A percentile compares a stretch with the other conserved stretches of the same genome.
phyloP scores from a whole-genome alignment of 2,113 vertebrate species.

The Cebus imitator region DNA sequence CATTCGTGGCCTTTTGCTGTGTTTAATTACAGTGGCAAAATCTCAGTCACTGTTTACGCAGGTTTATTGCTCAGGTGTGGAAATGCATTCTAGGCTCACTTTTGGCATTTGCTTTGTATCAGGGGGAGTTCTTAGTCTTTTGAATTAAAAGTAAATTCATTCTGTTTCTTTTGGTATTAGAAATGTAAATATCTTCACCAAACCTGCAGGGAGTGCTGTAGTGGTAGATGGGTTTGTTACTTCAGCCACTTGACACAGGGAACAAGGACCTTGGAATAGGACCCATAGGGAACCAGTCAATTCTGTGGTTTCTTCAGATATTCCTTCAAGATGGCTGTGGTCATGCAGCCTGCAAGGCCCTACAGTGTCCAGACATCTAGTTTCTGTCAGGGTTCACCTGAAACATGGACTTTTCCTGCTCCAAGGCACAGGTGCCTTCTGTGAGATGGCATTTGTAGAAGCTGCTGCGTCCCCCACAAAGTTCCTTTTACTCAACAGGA shows the following conservation, averaged over 20 bases:
- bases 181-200: constrained; percentile 14
- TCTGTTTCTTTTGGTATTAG: neutral
- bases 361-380: neutral
- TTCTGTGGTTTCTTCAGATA: neutral
- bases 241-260: neutral
- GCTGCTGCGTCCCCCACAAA: rapidly evolving
- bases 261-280: neutral
- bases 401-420: neutral
- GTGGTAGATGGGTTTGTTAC: neutral
- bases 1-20: constrained; percentile 37
- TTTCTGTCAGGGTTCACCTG: neutral
- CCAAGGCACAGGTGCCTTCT: neutral
- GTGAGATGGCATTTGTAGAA: neutral
- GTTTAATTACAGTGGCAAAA: constrained; percentile 48
- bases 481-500: neutral
- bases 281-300: neutral
- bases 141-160: constrained; percentile 45
- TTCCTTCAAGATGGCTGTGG: neutral
- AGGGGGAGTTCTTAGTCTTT: neutral
- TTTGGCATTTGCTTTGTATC: constrained; percentile 17
- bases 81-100: neutral
- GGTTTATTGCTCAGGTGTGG: constrained; percentile 36
- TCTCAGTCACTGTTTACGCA: constrained; percentile 44
- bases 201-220: neutral
- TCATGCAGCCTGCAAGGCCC: neutral